Evolutionary conservation across 2,888 invertebrate genomes (phyloP), one percentile per base, ranked within the genome.

Genomic region (Ethmia dodecea): DNA sequence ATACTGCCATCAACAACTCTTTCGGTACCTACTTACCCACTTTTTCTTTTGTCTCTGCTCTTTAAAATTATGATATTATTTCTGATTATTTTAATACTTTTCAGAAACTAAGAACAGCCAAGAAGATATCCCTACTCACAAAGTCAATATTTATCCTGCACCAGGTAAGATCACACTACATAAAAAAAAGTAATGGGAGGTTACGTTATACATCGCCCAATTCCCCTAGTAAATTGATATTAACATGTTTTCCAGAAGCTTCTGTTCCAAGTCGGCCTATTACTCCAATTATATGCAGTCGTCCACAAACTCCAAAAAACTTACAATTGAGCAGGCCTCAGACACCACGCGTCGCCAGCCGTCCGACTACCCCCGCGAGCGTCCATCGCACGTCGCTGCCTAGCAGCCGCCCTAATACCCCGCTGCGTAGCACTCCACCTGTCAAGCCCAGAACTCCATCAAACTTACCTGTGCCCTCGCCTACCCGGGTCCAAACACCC

Each of bases 241-340:
- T n/a, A n/a, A n/a, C n/a, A n/a, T n/a, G n/a, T n/a, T n/a, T 35
- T 45, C n/a, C 37, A 60, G 58, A 55, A 16, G 38, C 39, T 28
- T n/a, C 32, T 13, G 11, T 32, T n/a, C 49, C 15, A 38, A 60
- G 55, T 38, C 48, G 46, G 3, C 55, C 58, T 13, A 44, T 39
- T 25, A 60, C 66, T 11, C 63, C 62, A 52, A 3, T 47, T 28
- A 13, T 29, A 30, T 22, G 22, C 31, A 75, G 72, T 38, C 72
- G 72, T 10, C 75, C 77, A 3, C 61, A 63, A 43, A 79, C 78
- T 22, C 80, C 80, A 1, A 63, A 53, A 36, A 26, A 11, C 26
- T 12, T 18, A 2, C 30, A 28, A 10, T 15, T 28, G 15, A 33
- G 33, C 25, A 13, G 33, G 16, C 42, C 32, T 12, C 32, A 34